phyloP scores from a whole-genome alignment of 2,113 vertebrate genomes.

The Zosterops japonicus region DNA sequence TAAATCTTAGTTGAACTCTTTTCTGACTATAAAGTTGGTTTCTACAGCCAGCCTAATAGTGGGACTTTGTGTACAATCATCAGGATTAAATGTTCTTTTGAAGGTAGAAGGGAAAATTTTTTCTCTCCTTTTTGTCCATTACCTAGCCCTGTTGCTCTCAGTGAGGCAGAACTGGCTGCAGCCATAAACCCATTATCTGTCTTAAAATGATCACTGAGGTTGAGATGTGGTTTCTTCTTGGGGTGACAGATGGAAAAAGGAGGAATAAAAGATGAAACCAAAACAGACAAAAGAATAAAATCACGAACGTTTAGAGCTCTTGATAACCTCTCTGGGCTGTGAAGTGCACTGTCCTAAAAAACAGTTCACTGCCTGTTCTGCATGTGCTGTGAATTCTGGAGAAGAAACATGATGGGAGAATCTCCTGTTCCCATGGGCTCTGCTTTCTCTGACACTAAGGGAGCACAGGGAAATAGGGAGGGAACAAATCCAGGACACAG shows the following conservation, averaged over 20 bases:
- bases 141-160: background rate
- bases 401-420: background rate
- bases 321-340: background rate
- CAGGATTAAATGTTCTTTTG: background rate
- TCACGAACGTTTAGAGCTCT: fast-evolving
- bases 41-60: background rate
- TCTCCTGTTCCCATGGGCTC: background rate
- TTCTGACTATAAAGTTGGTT: background rate
- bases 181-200: background rate
- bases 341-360: background rate
- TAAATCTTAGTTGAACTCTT: background rate
- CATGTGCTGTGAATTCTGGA: fast-evolving
- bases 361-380: background rate
- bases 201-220: background rate
- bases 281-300: background rate
- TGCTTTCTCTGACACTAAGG: background rate
- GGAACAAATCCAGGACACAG: background rate
- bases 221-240: background rate
- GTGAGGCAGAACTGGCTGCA: background rate
- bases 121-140: background rate
- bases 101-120: background rate
- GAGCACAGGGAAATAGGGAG: background rate
- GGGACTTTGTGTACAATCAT: background rate
- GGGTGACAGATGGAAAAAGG: background rate
- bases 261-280: background rate